Conservation (phyloP, 1,140 invertebrate species). For the Nephotettix cincticeps region DNA sequence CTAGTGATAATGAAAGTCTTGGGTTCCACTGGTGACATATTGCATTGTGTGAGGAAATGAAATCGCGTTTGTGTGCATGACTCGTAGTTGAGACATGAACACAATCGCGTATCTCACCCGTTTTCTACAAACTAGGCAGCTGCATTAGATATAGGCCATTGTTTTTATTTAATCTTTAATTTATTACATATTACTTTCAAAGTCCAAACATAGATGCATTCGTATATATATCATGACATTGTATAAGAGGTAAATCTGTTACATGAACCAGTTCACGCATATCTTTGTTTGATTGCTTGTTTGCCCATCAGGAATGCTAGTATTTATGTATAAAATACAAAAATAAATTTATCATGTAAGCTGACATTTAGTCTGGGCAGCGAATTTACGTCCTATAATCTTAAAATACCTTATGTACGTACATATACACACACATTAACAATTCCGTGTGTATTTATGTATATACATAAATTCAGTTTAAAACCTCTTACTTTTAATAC, state of each 20-base stretch:
- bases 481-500: neutral
- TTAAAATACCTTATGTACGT: slow-evolving; percentile 6
- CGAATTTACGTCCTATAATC: neutral
- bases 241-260: slow-evolving; percentile 7
- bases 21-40: slow-evolving; percentile 9
- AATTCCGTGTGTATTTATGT: slow-evolving; percentile 16
- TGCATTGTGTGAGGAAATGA: neutral
- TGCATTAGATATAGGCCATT: slow-evolving; percentile 22
- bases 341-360: slow-evolving; percentile 34
- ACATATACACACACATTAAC: slow-evolving; percentile 23
- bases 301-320: slow-evolving; percentile 24
- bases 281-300: slow-evolving; percentile 2
- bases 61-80: no score
- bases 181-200: slow-evolving; percentile 19
- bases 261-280: neutral
- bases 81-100: no score
- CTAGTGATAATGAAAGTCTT: slow-evolving; percentile 27
- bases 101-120: neutral
- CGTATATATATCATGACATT: slow-evolving; percentile 4
- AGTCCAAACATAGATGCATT: slow-evolving; percentile 20
- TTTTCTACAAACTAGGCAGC: slow-evolving; percentile 23
- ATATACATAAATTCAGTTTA: slow-evolving; percentile 17
- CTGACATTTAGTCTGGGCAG: slow-evolving; percentile 26
- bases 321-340: slow-evolving; percentile 27
- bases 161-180: slow-evolving; percentile 17